Percentiles rank a stretch among this genome's conserved stretches.
Conservation (phyloP, 2,888 invertebrate species). For the Dicycla oo region DNA sequence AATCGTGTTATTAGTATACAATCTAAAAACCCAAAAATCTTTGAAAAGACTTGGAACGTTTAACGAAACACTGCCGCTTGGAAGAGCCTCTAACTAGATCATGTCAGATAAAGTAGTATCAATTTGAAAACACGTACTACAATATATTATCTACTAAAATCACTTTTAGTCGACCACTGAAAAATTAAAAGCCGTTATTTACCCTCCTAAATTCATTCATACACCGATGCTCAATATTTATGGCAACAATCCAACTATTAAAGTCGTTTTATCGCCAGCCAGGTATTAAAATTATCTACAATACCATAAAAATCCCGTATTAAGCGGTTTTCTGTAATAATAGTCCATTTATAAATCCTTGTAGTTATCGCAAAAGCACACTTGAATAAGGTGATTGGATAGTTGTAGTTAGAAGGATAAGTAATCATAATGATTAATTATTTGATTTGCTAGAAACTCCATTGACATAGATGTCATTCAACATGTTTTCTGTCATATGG, state of each 20-base stretch:
- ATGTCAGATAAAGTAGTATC: too few species aligned
- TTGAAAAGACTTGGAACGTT: too few species aligned
- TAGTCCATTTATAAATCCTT: not conserved
- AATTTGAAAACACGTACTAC: conserved; percentile 13
- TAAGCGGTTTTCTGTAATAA: not conserved
- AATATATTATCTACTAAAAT: not conserved
- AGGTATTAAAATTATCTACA: conserved; percentile 16
- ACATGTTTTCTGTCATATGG: not conserved
- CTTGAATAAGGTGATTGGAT: not conserved
- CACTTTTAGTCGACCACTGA: not conserved
- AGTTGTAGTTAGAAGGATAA: not conserved
- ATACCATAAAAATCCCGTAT: not conserved
- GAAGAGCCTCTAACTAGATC: too few species aligned
- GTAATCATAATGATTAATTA: not conserved
- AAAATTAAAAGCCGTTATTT: conserved; percentile 5
- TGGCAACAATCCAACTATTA: conserved; percentile 13
- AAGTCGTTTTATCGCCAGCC: not conserved
- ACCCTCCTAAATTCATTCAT: conserved; percentile 7
- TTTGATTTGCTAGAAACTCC: not conserved
- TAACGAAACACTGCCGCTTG: too few species aligned
- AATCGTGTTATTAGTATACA: too few species aligned
- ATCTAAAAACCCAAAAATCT: too few species aligned
- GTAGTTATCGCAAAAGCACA: not conserved
- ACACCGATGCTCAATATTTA: conserved; percentile 18
- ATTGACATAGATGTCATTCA: not conserved